phyloP scores from a whole-genome alignment of 1,140 invertebrate species.

The Procambarus virginalis region DNA sequence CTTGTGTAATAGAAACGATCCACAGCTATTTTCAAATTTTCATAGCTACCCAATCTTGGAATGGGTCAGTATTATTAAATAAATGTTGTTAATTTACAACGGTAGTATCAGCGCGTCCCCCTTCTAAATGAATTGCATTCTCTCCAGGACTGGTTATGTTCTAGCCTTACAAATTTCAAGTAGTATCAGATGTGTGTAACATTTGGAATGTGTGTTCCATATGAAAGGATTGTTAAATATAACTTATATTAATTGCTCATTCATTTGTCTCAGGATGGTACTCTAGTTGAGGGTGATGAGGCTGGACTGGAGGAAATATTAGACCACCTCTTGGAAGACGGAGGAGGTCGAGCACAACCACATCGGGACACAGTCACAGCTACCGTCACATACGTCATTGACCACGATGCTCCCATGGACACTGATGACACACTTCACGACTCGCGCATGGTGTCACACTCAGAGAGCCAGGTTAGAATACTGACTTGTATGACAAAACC shows the following conservation, averaged over 20 bases:
- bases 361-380: slow-evolving; percentile 59
- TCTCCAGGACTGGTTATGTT: too few relatives aligned
- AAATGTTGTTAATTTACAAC: too few relatives aligned
- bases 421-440: slow-evolving; percentile 72
- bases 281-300: slow-evolving; percentile 71
- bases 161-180: too few relatives aligned
- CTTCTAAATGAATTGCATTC: too few relatives aligned
- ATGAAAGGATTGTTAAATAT: neutral
- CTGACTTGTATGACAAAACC: too few relatives aligned
- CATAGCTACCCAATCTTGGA: too few relatives aligned
- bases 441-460: slow-evolving; percentile 66
- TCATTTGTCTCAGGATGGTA: slow-evolving; percentile 41
- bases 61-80: too few relatives aligned
- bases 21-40: too few relatives aligned
- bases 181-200: too few relatives aligned
- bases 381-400: slow-evolving; percentile 62
- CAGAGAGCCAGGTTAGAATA: slow-evolving; percentile 62
- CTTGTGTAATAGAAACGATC: too few relatives aligned
- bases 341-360: slow-evolving; percentile 42
- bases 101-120: too few relatives aligned
- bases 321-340: slow-evolving; percentile 81
- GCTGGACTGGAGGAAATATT: slow-evolving; percentile 81
- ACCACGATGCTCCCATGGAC: slow-evolving; percentile 71
- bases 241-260: neutral
- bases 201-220: neutral